phyloP scores from a whole-genome alignment of 2,888 invertebrate species.

The Chouioia cunea region DNA sequence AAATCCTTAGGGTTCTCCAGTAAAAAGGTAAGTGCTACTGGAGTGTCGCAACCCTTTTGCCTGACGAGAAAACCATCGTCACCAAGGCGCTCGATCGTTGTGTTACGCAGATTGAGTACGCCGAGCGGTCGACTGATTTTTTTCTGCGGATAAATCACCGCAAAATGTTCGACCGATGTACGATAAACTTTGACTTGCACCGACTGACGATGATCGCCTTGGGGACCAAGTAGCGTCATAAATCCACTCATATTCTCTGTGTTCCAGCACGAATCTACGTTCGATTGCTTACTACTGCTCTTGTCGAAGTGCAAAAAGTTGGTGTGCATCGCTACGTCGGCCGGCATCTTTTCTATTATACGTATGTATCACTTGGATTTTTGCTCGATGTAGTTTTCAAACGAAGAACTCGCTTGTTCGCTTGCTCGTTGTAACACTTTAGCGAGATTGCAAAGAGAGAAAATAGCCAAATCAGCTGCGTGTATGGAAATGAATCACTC shows the following conservation, averaged over 20 bases:
- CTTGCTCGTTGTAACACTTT: not conserved
- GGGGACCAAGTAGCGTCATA: conserved; percentile 73
- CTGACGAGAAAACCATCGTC: conserved; percentile 73
- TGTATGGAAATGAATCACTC: too few species aligned
- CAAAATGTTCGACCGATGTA: conserved; percentile 76
- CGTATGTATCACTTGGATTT: not conserved
- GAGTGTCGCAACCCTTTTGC: conserved; percentile 76
- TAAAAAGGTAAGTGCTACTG: conserved; percentile 73
- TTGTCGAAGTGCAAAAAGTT: conserved; percentile 62
- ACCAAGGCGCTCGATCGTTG: conserved; percentile 70
- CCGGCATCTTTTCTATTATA: conserved; percentile 62
- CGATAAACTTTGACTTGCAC: conserved; percentile 76
- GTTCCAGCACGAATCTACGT: conserved; percentile 69
- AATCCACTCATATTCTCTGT: conserved; percentile 76
- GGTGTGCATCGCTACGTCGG: conserved; percentile 66
- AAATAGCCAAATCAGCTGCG: not conserved
- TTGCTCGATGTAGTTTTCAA: not conserved
- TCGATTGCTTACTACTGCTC: conserved; percentile 58
- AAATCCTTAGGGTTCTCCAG: conserved; percentile 73
- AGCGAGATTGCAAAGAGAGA: not conserved
- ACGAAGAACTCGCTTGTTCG: not conserved
- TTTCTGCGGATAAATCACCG: conserved; percentile 76
- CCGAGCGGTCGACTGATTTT: conserved; percentile 74
- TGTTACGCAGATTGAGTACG: conserved; percentile 75
- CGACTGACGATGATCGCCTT: conserved; percentile 73